Evolutionary conservation across 1,140 invertebrate species (phyloP), one percentile per base, ranked within the genome.

Genomic region (Solen grandis): DNA sequence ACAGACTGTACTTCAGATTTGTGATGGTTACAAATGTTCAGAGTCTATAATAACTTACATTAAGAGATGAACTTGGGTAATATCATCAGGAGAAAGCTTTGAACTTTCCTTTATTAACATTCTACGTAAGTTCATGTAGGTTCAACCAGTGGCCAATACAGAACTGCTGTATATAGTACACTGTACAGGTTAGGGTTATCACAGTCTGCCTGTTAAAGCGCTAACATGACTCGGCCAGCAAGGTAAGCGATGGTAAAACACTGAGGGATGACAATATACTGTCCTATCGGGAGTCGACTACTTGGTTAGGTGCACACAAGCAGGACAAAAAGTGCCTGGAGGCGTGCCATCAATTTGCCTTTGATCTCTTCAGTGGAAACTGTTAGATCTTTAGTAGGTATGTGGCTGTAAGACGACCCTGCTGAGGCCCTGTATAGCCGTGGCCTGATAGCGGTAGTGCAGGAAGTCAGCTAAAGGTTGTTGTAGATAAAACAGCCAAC

Each of bases 381-480:
- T 76, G 73, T 76, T 76, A 76, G 73, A 76, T 76, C 59, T 76
- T 76, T 65, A 60, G 70, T 74, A 74, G 31, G 62, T 60, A 70
- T 54, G 50, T 70, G 52, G 57, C 68, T 70, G 68, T 70, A 70
- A 70, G 29, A 22, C 29, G 68, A 70, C 68, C 68, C 54, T 70
- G 25, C 25, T 52, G 35, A 27, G 57, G 50, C n/a, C 31, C 52
- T 70, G 50, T 33, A 38, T 46, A 73, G 60, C 57, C 27, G 46
- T 73, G 46, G 59, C 55, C 55, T 57, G 54, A 60, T 60, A 73
- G 57, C 36, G 41, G 41, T 46, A 46, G 41, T 8, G 29, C n/a
- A 16, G 27, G 8, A 5, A 29, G 29, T 29, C 27, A 62, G 16
- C 5, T n/a, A 16, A 16, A 31, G 33, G 29, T 27, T 14, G 33